phyloP scores from a whole-genome alignment of 2,113 vertebrate genomes.

The Madoqua kirkii region DNA sequence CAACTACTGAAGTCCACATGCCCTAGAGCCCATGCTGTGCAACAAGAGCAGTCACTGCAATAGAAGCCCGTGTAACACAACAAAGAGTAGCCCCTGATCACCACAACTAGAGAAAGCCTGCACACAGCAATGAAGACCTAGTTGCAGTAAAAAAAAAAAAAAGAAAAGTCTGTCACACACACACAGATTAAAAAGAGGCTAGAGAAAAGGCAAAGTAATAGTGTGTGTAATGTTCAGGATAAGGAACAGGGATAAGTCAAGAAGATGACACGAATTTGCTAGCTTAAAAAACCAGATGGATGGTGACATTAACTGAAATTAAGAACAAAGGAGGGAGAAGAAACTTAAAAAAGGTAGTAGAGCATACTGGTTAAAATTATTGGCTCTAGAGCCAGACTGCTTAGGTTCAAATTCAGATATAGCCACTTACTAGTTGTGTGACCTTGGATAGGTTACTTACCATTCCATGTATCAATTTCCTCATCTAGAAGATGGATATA shows the following conservation, averaged over 20 bases:
- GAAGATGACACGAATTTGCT: neutral
- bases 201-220: neutral
- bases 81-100: neutral
- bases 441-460: neutral
- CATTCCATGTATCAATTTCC: neutral
- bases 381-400: neutral
- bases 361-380: neutral
- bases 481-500: neutral
- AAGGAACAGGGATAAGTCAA: neutral
- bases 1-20: neutral
- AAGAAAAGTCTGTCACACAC: neutral
- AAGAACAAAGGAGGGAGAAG: neutral
- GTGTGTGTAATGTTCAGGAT: neutral
- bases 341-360: neutral
- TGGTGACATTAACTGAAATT: neutral
- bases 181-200: neutral
- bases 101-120: neutral
- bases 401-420: neutral
- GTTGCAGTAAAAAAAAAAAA: neutral
- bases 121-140: neutral
- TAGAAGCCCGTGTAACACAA: neutral
- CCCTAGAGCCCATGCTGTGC: neutral
- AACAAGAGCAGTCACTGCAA: neutral
- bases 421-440: neutral
- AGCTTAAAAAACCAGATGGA: neutral